Base-by-base conservation (phyloP, 1,140 invertebrate species). In the Apolygus lucorum region DNA sequence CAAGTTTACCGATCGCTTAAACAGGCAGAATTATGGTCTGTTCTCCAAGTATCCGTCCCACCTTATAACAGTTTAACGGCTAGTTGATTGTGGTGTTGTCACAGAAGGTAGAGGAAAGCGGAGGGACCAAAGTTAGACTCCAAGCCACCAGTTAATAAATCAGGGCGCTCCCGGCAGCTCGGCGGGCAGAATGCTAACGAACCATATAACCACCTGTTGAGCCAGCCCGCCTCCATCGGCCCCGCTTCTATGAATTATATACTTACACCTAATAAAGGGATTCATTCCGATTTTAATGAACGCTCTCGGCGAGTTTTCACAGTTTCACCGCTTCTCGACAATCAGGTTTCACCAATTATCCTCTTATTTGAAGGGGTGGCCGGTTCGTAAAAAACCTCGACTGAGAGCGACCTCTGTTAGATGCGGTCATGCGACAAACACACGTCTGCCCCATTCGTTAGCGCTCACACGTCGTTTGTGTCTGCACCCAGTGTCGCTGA, bases 131-230 rank as follows among this genome's bases (percentile, higher is more conserved):
- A 42, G 34, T 42, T 42, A 42, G 34, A 42, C 34, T 42, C 54
- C 11, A 21, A 59, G 54, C 54, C 54, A 13, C 54, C 22, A 21
- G 54, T 59, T 59, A 59, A 59, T 59, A 59, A 59, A 59, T 59
- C 54, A 59, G 54, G 54, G 17, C 8, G 22, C 11, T 21, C 54
- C 54, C 22, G 2, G 22, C 4, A 59, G 54, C n/a, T 59, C 54
- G 54, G 54, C 13, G 54, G 54, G 54, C 22, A 59, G 54, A 59
- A 59, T 59, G 54, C 54, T 59, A 59, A 59, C 54, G 54, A 59
- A 59, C 54, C 54, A 59, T 59, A 59, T 59, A 59, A 59, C 54
- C 54, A 59, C 54, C 54, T 59, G 54, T 59, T 59, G 54, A 59
- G 22, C 54, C n/a, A n/a, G n/a, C n/a, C n/a, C 54, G 54, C 54